These are phyloP conservation scores for Palythoa grandis DNA, from an alignment of 92 coral and sea anemone genomes.

Conservation along the genomic window DNA sequence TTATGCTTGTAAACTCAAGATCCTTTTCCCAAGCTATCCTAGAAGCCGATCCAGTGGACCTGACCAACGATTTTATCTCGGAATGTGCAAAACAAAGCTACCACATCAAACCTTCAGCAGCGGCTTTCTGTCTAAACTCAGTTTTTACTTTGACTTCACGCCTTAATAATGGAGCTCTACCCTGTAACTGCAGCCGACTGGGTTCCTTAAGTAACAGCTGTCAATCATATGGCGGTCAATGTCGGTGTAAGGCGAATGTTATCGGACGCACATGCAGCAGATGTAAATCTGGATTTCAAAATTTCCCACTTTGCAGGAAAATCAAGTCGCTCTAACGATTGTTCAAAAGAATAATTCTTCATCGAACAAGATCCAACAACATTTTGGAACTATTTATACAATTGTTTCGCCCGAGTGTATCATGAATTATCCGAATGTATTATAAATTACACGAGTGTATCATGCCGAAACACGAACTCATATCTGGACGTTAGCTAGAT, in stretches of 20 bases:
- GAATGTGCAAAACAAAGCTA: slow-evolving; percentile 76
- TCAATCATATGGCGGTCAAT: slow-evolving; percentile 92
- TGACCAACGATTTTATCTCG: slow-evolving; percentile 70
- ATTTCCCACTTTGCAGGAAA: slow-evolving; percentile 80
- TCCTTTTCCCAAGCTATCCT: slow-evolving; percentile 73
- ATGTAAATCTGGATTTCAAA: slow-evolving; percentile 84
- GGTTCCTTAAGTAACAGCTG: slow-evolving; percentile 77
- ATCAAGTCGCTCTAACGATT: slow-evolving; percentile 5
- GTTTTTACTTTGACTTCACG: slow-evolving; percentile 80
- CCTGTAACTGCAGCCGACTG: slow-evolving; percentile 80
- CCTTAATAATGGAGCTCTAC: slow-evolving; percentile 73
- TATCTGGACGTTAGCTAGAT: no score
- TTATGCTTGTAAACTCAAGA: slow-evolving; percentile 77
- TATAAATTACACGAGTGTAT: neutral
- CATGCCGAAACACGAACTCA: neutral
- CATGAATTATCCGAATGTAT: neutral
- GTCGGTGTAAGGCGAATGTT: slow-evolving; percentile 82
- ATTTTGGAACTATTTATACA: slow-evolving; percentile 5
- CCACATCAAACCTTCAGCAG: slow-evolving; percentile 72
- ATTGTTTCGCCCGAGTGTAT: neutral
- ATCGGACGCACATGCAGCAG: slow-evolving; percentile 91
- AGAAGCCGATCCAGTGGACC: slow-evolving; percentile 81
- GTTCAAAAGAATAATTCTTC: neutral
- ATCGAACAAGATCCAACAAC: neutral
- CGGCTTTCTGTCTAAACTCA: slow-evolving; percentile 77